Conservation (phyloP, 2,888 invertebrate species). For the Drosophila eohydei region DNA sequence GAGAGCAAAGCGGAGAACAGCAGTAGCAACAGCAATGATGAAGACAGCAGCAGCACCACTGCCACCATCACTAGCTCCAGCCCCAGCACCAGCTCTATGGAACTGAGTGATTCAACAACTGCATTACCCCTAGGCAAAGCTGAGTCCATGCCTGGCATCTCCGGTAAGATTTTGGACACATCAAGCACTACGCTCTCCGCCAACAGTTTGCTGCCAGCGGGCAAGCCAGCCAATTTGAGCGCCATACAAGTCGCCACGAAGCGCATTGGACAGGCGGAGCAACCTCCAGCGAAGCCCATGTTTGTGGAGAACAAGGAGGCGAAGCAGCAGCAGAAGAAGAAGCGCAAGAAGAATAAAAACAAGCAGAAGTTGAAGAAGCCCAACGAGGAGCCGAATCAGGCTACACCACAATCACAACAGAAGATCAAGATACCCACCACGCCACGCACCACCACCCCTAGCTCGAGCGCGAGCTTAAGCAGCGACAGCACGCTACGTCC, state of each 20-base stretch:
- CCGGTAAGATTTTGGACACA: conserved; percentile 66
- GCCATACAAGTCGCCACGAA: conserved; percentile 69
- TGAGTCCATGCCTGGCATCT: conserved; percentile 45
- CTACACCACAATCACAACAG: conserved; percentile 57
- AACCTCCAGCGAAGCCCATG: conserved; percentile 61
- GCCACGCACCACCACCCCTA: conserved; percentile 71
- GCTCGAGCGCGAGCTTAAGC: conserved; percentile 30
- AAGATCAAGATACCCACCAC: conserved; percentile 77
- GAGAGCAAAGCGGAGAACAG: conserved; percentile 57
- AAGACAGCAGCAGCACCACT: conserved; percentile 4
- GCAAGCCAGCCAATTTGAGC: conserved; percentile 63
- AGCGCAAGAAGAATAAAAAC: conserved; percentile 82
- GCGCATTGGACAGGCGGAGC: conserved; percentile 65
- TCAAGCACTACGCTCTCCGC: conserved; percentile 54
- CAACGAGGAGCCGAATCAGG: conserved; percentile 62
- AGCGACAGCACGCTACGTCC: conserved; percentile 51
- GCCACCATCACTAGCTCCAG: not conserved
- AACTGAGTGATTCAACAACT: conserved; percentile 13
- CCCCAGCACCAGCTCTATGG: conserved; percentile 19
- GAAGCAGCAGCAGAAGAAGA: conserved; percentile 80
- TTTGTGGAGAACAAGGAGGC: conserved; percentile 83
- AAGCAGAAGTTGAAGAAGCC: conserved; percentile 82
- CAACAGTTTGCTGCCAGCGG: conserved; percentile 64
- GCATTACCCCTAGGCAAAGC: conserved; percentile 22
- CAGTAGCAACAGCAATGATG: conserved; percentile 2